Percentiles rank a stretch among this genome's conserved stretches.
These are phyloP conservation scores for Sipha flava DNA, from an alignment of 1,140 invertebrate genomes.

Conservation along the genomic window DNA sequence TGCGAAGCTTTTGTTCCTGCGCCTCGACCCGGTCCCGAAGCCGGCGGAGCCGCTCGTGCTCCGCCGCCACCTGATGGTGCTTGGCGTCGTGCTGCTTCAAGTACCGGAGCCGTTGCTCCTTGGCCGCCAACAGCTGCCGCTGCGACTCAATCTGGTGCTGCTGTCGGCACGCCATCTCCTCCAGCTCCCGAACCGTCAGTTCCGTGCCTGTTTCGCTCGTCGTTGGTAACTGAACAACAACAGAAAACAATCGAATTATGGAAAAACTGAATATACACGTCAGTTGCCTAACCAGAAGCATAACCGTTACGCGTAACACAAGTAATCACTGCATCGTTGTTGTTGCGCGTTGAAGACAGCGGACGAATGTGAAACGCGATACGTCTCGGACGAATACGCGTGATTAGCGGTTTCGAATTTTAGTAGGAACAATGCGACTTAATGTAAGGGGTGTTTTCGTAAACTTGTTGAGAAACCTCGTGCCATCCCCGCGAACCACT, in stretches of 20 bases:
- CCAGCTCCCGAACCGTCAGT: constrained; percentile 84
- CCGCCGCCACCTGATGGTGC: constrained; percentile 72
- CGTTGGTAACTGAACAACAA: constrained; percentile 22
- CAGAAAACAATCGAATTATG: background rate
- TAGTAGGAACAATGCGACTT: no score
- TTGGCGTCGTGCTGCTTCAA: constrained; percentile 84
- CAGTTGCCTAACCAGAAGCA: no score
- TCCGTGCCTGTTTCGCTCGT: constrained; percentile 45
- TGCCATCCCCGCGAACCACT: no score
- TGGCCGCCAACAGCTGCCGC: constrained; percentile 79
- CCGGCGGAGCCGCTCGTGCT: constrained; percentile 76
- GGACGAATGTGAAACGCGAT: no score
- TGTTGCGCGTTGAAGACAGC: no score
- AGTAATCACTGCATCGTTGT: no score
- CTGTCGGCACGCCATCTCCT: constrained; percentile 89
- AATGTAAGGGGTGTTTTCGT: no score
- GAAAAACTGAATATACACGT: no score
- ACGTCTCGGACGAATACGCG: no score
- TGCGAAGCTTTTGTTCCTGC: constrained; percentile 85
- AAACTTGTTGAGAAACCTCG: no score
- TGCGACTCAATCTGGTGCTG: constrained; percentile 92
- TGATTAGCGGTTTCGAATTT: no score
- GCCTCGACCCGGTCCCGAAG: constrained; percentile 84
- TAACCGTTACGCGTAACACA: no score
- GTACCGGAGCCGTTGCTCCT: constrained; percentile 86